Evolutionary conservation across 2,113 vertebrate genomes (phyloP).

Genomic region (Megatriorchis doriae): DNA sequence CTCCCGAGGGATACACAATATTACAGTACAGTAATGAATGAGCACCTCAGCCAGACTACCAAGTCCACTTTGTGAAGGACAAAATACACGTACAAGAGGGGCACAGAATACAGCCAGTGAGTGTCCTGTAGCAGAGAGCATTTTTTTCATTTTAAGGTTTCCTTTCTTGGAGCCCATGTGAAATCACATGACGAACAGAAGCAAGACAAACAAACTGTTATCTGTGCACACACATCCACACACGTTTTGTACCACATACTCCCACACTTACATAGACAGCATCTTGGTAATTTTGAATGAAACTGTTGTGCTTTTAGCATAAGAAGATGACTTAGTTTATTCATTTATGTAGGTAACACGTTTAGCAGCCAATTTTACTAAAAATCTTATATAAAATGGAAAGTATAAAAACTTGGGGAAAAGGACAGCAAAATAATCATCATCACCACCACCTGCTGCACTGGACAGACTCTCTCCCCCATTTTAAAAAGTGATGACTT

Average conservation of each 20-base stretch:
- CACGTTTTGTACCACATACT: not conserved
- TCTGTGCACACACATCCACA: not conserved
- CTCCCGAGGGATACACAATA: not conserved
- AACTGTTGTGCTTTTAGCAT: not conserved
- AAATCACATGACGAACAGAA: not conserved
- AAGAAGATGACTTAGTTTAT: not conserved
- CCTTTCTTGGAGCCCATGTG: not conserved
- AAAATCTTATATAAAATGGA: not conserved
- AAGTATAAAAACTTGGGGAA: not conserved
- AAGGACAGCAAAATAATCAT: not conserved
- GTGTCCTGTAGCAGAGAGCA: not conserved
- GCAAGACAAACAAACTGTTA: slow-evolving; percentile 3
- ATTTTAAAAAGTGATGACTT: not conserved
- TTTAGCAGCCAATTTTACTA: not conserved
- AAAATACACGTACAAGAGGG: not conserved
- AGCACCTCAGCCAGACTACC: not conserved
- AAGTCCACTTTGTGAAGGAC: not conserved
- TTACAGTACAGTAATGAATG: not conserved
- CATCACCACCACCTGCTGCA: not conserved
- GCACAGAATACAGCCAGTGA: not conserved
- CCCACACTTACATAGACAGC: not conserved
- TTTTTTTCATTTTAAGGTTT: not conserved
- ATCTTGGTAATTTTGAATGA: not conserved
- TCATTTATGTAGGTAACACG: not conserved
- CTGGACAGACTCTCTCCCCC: not conserved